Evolutionary conservation across 2,888 invertebrate genomes (phyloP).

Genomic region (Drosophila setosimentum): DNA sequence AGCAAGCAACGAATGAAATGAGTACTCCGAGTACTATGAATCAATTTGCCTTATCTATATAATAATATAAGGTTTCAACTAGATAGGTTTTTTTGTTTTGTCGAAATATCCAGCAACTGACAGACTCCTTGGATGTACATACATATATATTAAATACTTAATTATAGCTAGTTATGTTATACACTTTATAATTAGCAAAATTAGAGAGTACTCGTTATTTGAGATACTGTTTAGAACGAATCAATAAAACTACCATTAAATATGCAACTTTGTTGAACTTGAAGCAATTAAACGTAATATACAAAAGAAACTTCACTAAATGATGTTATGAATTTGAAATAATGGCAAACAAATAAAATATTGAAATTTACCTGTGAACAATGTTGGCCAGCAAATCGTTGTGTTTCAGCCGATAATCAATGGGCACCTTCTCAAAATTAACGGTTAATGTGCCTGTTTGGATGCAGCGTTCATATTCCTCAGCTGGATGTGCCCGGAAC

Average conservation of each 20-base stretch:
- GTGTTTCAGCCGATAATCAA: conserved; percentile 96
- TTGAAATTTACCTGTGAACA: conserved; percentile 92
- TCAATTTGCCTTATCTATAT: background rate
- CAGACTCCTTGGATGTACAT: background rate
- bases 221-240: conserved; percentile 20
- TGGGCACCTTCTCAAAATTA: conserved; percentile 96
- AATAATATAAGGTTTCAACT: conserved; percentile 3
- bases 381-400: conserved; percentile 97
- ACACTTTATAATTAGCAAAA: background rate
- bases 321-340: conserved; percentile 6
- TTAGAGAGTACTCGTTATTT: conserved; percentile 11
- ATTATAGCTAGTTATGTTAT: background rate
- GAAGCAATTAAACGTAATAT: conserved; percentile 20
- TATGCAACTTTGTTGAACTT: conserved; percentile 23
- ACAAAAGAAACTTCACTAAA: conserved; percentile 12
- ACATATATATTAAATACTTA: background rate
- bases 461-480: conserved; percentile 96
- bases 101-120: background rate
- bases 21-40: background rate
- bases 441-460: conserved; percentile 96
- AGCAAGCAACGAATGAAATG: background rate
- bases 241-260: conserved; percentile 8
- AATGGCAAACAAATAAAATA: background rate
- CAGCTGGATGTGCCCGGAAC: conserved; percentile 97
- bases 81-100: background rate